Evolutionary conservation across 1,140 invertebrate genomes (phyloP), one percentile per base, ranked within the genome.

Genomic region (Acromyrmex charruanus): DNA sequence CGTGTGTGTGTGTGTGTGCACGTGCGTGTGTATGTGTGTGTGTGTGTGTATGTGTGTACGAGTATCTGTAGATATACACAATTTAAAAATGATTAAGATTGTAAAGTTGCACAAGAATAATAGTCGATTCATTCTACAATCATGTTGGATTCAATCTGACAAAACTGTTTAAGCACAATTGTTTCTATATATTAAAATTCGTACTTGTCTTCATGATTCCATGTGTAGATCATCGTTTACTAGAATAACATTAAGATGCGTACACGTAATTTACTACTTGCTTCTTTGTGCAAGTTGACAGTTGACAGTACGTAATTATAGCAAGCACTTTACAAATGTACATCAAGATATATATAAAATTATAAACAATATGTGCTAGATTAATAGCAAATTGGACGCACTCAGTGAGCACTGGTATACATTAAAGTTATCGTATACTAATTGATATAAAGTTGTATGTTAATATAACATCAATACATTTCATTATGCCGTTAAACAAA

Each of bases 211-310:
- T 72, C 77, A 53, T 5, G 35, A 59, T 31, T 49, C 31, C 18
- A 16, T 2, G 14, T 16, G 12, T 65, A 61, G 44, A 59, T 59
- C 28, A 55, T 55, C 18, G 58, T 63, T 88, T 49, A 14, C 51
- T 31, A 35, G 49, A 12, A 77, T 84, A 68, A 88, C 18, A 63
- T 28, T 65, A 77, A 77, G 16, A 28, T 28, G 21, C 75, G 35
- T n/a, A 77, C 72, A 58, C 63, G 49, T 79, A 58, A 88, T 71
- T 88, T 71, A 59, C 18, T 28, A 86, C 18, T 74, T 35, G 51
- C 14, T 18, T 51, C 51, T 66, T 12, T 49, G 10, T 51, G 7
- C 55, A 21, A 53, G 14, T 49, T 66, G 0, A 3, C 21, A 5
- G 39, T 80, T 66, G 0, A 3, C 16, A 5, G 39, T 80, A 88